Evolutionary conservation across 2,888 invertebrate genomes (phyloP).

Genomic region (Archaeoteleia sp.): DNA sequence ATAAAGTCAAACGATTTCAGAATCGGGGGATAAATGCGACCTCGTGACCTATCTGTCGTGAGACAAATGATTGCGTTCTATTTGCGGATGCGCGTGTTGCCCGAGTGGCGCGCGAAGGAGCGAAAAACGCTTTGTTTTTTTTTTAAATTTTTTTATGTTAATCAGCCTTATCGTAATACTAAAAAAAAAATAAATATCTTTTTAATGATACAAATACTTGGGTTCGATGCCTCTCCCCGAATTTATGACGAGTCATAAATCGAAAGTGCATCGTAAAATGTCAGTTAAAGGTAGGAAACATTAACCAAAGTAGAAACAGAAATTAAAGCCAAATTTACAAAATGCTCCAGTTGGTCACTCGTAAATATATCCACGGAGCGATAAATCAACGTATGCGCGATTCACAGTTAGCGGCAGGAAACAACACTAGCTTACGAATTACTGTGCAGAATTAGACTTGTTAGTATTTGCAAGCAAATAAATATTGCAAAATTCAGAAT

Average conservation of each 20-base stretch:
- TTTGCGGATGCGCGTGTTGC: constrained; percentile 57
- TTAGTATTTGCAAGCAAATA: too few species aligned
- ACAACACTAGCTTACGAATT: too few species aligned
- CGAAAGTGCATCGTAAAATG: too few species aligned
- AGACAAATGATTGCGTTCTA: constrained; percentile 62
- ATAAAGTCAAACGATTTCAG: constrained; percentile 55
- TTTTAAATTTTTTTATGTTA: neutral
- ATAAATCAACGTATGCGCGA: too few species aligned
- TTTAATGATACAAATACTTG: too few species aligned
- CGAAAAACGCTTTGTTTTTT: too few species aligned
- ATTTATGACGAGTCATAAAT: too few species aligned
- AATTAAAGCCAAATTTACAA: neutral
- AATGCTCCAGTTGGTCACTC: neutral
- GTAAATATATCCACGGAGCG: constrained; percentile 2
- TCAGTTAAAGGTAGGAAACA: neutral
- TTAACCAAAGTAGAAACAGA: neutral
- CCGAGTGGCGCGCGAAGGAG: constrained; percentile 14
- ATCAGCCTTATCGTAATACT: neutral
- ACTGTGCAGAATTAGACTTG: too few species aligned
- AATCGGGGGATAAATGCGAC: constrained; percentile 59
- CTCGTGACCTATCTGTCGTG: constrained; percentile 65
- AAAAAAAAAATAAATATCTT: too few species aligned
- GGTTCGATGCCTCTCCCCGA: too few species aligned
- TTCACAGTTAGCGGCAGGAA: too few species aligned
- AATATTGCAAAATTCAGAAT: too few species aligned